Evolutionary conservation across 1,140 invertebrate species (phyloP).

Genomic region (Drosophila miranda): DNA sequence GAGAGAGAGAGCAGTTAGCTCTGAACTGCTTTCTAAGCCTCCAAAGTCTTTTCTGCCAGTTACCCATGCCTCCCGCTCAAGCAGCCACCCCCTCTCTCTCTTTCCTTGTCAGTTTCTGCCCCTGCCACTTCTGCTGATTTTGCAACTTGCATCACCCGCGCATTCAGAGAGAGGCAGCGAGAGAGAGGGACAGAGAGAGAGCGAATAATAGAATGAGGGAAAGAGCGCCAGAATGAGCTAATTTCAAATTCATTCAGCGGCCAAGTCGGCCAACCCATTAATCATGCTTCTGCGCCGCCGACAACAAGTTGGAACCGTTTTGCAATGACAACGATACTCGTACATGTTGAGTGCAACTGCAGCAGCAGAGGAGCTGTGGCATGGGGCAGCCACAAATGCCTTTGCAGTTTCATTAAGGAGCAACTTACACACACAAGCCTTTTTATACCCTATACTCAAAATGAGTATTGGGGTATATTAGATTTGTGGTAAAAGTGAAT

Average conservation of each 20-base stretch:
- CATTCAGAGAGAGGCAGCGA: background rate
- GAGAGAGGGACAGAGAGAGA: slow-evolving; percentile 12
- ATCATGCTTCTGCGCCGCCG: slow-evolving; percentile 49
- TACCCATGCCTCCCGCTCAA: no score
- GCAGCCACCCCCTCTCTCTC: slow-evolving; percentile 6
- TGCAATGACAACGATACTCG: slow-evolving; percentile 65
- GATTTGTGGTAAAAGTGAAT: no score
- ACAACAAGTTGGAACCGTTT: slow-evolving; percentile 58
- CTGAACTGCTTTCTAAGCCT: slow-evolving; percentile 66
- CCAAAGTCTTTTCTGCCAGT: slow-evolving; percentile 36
- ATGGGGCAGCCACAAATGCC: slow-evolving; percentile 39
- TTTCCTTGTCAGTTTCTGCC: background rate
- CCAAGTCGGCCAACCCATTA: slow-evolving; percentile 69
- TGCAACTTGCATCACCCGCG: slow-evolving; percentile 43
- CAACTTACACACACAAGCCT: slow-evolving; percentile 12
- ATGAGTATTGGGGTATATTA: no score
- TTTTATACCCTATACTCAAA: no score
- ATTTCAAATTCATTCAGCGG: slow-evolving; percentile 76
- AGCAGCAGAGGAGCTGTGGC: slow-evolving; percentile 20
- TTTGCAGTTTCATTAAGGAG: slow-evolving; percentile 7
- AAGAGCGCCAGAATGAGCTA: slow-evolving; percentile 55
- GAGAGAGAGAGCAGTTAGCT: background rate
- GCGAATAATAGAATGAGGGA: slow-evolving; percentile 13
- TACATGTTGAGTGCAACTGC: slow-evolving; percentile 45
- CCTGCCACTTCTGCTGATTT: slow-evolving; percentile 26